Evolutionary conservation across 2,797 vertebrate species (phyloP).

Genomic region (Lindbergichthys nudifrons): DNA sequence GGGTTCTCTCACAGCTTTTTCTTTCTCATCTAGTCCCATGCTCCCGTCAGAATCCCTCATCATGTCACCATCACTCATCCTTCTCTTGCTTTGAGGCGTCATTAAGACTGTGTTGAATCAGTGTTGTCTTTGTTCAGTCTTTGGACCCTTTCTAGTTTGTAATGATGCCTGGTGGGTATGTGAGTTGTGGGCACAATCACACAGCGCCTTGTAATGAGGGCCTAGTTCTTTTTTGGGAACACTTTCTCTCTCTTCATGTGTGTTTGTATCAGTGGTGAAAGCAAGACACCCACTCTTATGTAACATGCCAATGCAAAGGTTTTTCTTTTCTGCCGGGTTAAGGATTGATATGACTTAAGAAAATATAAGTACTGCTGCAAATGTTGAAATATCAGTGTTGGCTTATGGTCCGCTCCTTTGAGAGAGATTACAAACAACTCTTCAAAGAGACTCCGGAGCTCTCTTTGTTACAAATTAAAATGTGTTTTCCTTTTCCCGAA

Average conservation of each 20-base stretch:
- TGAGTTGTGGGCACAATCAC: conserved; percentile 69
- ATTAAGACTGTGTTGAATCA: conserved; percentile 78
- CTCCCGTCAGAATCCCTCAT: conserved; percentile 51
- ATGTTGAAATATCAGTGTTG: conserved; percentile 36
- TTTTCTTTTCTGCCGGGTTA: conserved; percentile 29
- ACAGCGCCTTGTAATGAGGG: conserved; percentile 71
- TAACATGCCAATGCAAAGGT: conserved; percentile 36
- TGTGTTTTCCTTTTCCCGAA: conserved; percentile 53
- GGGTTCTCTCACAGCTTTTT: conserved; percentile 34
- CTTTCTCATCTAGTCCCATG: conserved; percentile 51
- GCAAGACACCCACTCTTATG: conserved; percentile 48
- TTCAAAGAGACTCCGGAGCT: conserved; percentile 42
- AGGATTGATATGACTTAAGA: conserved; percentile 51
- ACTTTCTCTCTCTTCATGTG: conserved; percentile 42
- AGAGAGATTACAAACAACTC: conserved; percentile 16
- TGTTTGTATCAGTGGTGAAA: conserved; percentile 35
- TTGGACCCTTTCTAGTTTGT: conserved; percentile 74
- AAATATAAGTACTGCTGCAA: conserved; percentile 36
- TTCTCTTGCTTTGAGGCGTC: conserved; percentile 69
- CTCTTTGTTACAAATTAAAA: conserved; percentile 52
- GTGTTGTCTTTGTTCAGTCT: conserved; percentile 75
- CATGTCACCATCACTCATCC: conserved; percentile 58
- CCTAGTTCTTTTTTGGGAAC: conserved; percentile 67
- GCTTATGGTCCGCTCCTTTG: conserved; percentile 23
- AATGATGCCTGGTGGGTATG: conserved; percentile 82